Evolutionary conservation across 2,888 invertebrate species (phyloP), one percentile per base, ranked within the genome.

Genomic region (Nesidiocoris tenuis): DNA sequence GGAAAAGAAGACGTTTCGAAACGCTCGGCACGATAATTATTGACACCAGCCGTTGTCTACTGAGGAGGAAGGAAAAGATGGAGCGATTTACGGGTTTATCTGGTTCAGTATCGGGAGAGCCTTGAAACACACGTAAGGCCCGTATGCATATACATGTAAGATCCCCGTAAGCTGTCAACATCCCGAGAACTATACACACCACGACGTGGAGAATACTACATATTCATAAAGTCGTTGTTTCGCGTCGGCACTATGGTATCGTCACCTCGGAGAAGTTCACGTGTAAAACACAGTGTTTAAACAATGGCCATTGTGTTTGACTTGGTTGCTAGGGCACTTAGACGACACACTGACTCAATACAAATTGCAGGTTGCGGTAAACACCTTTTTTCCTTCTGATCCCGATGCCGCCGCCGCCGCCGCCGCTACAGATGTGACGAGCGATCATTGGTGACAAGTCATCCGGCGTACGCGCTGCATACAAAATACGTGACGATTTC

Each of bases 261-360:
- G 70, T 70, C 70, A 59, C 70, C 70, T 70, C 57, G n/a, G 39
- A 16, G 24, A 17, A 24, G 16, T 23, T 59, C 24, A 24, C 70
- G 57, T 17, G 67, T 24, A 25, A 67, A 70, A 70, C 59, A 59
- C 61, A 23, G 39, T 70, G 70, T 70, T 70, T 59, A 70, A 70
- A 70, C 70, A 70, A 70, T 70, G 61, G 70, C 54, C 70, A 70
- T 70, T 70, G 70, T 70, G 70, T 70, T 70, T 70, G 70, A 57
- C 61, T 59, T 57, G 70, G 70, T 70, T 59, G 70, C 18, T 59
- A 23, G 21, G 18, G 3, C 56, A 54, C 56, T 18, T 16, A 17
- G 24, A 59, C 17, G 19, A n/a, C 59, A 21, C 57, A 57, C 70
- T 59, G 57, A 70, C 70, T 61, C 70, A 70, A 70, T 61, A 70